Conservation (phyloP, 2,888 invertebrate genomes). For the Drymonia ruficornis region DNA sequence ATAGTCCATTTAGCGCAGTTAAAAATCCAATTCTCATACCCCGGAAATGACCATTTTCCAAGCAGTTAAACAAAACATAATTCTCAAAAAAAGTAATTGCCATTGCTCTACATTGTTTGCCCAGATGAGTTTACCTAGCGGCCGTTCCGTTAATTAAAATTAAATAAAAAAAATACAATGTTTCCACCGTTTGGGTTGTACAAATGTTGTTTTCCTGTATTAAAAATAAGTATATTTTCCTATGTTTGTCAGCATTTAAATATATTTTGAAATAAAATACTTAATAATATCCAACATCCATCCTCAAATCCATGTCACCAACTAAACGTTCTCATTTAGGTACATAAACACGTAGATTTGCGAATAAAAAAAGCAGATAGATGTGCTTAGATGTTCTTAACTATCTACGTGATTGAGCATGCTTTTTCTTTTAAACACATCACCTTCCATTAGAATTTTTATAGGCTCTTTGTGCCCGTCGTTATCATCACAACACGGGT, state of each 20-base stretch:
- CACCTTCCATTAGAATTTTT: conserved; percentile 72
- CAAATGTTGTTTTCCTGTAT: not conserved
- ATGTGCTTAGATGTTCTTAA: conserved; percentile 13
- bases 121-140: not conserved
- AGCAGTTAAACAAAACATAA: not conserved
- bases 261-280: too few species aligned
- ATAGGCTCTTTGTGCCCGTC: conserved; percentile 56
- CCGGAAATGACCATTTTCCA: not conserved
- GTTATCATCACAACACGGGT: conserved; percentile 53
- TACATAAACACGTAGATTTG: not conserved
- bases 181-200: not conserved
- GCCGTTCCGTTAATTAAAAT: not conserved
- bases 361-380: conserved; percentile 5
- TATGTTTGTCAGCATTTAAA: too few species aligned
- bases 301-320: too few species aligned
- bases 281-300: too few species aligned
- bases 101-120: not conserved
- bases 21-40: too few species aligned
- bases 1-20: not conserved
- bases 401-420: conserved; percentile 13
- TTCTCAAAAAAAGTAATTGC: not conserved
- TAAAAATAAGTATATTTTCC: too few species aligned
- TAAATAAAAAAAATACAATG: not conserved
- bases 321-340: not conserved
- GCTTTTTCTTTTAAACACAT: conserved; percentile 51